Conservation (phyloP, 92 coral and sea anemone genomes). For the Virgularia gustaviana region DNA sequence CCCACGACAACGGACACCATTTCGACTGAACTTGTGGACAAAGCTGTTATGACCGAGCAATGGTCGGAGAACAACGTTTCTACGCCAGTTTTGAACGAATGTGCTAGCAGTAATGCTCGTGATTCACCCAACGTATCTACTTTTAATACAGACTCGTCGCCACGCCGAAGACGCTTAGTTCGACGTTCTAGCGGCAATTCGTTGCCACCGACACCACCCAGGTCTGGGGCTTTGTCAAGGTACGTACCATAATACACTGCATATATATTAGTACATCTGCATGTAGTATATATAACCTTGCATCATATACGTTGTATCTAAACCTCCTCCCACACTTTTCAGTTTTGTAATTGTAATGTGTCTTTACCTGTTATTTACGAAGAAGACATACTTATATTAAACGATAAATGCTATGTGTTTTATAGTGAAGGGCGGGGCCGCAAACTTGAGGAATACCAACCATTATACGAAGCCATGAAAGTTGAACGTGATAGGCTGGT, state of each 20-base stretch:
- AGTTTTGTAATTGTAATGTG: background rate
- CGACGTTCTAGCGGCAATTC: slow-evolving; percentile 43
- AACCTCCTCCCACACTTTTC: background rate
- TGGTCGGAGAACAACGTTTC: too few relatives aligned
- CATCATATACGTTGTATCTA: background rate
- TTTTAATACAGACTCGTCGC: background rate
- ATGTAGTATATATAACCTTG: background rate
- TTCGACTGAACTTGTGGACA: slow-evolving; percentile 44
- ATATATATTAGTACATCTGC: background rate
- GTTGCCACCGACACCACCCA: slow-evolving; percentile 81
- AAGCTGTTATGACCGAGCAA: slow-evolving; percentile 8
- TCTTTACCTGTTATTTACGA: slow-evolving; percentile 25
- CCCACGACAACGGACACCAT: slow-evolving; percentile 22
- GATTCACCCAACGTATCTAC: background rate
- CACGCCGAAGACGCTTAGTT: slow-evolving; percentile 41
- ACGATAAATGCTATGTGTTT: slow-evolving; percentile 43
- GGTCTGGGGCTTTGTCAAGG: slow-evolving; percentile 73
- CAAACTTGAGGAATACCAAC: slow-evolving; percentile 77
- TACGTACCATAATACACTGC: slow-evolving; percentile 9
- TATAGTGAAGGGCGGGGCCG: slow-evolving; percentile 34
- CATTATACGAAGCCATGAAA: slow-evolving; percentile 75
- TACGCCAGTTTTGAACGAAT: slow-evolving; percentile 5
- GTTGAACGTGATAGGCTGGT: slow-evolving; percentile 81
- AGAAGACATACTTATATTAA: too few relatives aligned
- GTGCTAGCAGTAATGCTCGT: background rate